Base-by-base conservation (phyloP, 2,113 vertebrate species). In the Hydrolagus affinis region DNA sequence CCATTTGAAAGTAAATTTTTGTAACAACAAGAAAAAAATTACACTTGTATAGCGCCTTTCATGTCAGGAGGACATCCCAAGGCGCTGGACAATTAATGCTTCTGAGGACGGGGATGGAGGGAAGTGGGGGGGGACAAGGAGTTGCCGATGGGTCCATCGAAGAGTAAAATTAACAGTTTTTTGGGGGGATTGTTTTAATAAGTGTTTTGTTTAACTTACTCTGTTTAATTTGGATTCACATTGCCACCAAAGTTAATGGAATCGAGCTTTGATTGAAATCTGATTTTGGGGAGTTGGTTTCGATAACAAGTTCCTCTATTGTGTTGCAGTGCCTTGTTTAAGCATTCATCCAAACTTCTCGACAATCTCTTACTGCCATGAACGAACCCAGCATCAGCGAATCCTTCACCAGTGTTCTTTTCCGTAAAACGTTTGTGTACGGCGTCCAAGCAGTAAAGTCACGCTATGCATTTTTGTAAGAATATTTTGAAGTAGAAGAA, bases 311-410 rank as follows among this genome's bases (percentile, higher is more conserved):
- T 66, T 83, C 66, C 66, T 25, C 8, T 83, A 8, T 83, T 83
- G 14, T 83, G 17, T 83, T 83, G 60, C 78, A 83, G 78, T 15
- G 62, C 78, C 28, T 83, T 83, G 60, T 83, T 30, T 1, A 25
- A 19, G 6, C 32, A 60, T 83, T 83, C 78, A 83, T 30, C 32
- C 25, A 68, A 32, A 14, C 78, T 66, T 83, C 25, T 83, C 25
- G 78, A 83, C 21, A 25, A 83, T 66, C 78, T 83, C 2, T 66
- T 83, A 32, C 78, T 66, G 0, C 25, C 66, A 62, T 83, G 59
- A 83, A 68, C 19, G 30, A 21, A 1, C 11, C 0, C 11, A 66
- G 78, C 66, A 62, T 2, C 32, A 57, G 32, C 56, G 72, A 14
- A 17, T 74, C 44, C 30, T 75, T 3, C 56, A 30, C n/a, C 0